Conservation (phyloP, 2,888 invertebrate genomes). For the Metalampra italica region DNA sequence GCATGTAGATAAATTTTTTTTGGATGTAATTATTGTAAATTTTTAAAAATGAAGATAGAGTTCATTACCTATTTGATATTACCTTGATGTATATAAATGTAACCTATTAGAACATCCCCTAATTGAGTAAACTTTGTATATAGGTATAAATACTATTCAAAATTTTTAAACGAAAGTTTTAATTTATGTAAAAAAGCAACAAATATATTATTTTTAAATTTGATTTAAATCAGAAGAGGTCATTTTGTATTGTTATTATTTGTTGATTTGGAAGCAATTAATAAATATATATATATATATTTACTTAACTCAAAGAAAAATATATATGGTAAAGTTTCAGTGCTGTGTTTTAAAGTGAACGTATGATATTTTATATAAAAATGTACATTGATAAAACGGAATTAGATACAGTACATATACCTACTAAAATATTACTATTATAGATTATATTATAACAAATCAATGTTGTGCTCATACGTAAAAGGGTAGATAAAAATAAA, state of each 20-base stretch:
- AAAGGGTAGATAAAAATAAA: neutral
- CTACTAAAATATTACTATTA: neutral
- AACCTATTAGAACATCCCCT: too few relatives aligned
- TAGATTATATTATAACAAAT: neutral
- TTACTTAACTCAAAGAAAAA: too few relatives aligned
- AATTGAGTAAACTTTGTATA: too few relatives aligned
- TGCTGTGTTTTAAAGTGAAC: slow-evolving; percentile 4
- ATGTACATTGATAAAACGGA: slow-evolving; percentile 6
- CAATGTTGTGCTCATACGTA: slow-evolving; percentile 4
- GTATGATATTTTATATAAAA: slow-evolving; percentile 6
- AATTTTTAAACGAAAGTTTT: too few relatives aligned
- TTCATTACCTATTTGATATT: too few relatives aligned
- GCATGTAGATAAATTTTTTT: too few relatives aligned
- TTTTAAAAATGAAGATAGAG: too few relatives aligned
- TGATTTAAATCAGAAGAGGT: neutral
- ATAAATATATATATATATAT: neutral
- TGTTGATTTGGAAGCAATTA: neutral
- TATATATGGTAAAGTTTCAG: neutral
- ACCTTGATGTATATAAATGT: neutral
- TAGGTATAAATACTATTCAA: too few relatives aligned
- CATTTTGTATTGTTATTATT: neutral
- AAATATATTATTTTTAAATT: too few relatives aligned
- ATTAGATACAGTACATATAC: neutral
- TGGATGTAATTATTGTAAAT: too few relatives aligned
- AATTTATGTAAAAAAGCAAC: too few relatives aligned